Base-by-base conservation (phyloP, 2,888 invertebrate genomes). In the Netelia melanura region DNA sequence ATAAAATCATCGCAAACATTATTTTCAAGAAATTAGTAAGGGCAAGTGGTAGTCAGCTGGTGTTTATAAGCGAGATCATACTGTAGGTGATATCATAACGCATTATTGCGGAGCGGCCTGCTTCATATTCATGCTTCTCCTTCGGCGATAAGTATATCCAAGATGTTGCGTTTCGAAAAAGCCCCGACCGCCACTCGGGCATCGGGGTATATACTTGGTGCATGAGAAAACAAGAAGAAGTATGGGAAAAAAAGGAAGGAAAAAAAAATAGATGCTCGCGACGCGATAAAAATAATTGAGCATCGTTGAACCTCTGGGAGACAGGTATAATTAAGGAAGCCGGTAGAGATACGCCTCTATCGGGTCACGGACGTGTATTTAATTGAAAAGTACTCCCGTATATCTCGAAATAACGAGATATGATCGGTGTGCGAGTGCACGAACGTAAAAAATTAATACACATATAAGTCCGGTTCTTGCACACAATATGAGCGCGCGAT, bases 261-360 rank as follows among this genome's bases (percentile, higher is more conserved):
- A 17, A 44, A 75, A 75, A 62, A 78, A 74, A 74, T 52, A 68
- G 84, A 84, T 81, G 81, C 81, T 68, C 77, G 72, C 43, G 81
- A 74, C 74, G 77, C 84, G 84, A 84, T 84, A 84, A 78, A 84
- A 84, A 81, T 84, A 84, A 84, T 84, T 84, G 84, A 84, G 74
- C 77, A 81, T 81, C 81, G 77, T 81, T 84, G 81, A 84, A 70
- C 77, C 77, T 77, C 84, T 64, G 62, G 77, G 68, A 74, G 81
- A 77, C 84, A 84, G 84, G 77, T 81, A 81, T 81, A 84, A 84
- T 84, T 81, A 84, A 84, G 81, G 81, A 84, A 84, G 77, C 81
- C 64, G n/a, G 72, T 58, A 48, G 65, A 48, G 81, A 84, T 77
- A 84, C 77, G 80, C 71, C 80, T 30, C 30, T 84, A 84, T 84